Conservation (phyloP, 2,888 invertebrate species). For the Latrodectus hesperus region DNA sequence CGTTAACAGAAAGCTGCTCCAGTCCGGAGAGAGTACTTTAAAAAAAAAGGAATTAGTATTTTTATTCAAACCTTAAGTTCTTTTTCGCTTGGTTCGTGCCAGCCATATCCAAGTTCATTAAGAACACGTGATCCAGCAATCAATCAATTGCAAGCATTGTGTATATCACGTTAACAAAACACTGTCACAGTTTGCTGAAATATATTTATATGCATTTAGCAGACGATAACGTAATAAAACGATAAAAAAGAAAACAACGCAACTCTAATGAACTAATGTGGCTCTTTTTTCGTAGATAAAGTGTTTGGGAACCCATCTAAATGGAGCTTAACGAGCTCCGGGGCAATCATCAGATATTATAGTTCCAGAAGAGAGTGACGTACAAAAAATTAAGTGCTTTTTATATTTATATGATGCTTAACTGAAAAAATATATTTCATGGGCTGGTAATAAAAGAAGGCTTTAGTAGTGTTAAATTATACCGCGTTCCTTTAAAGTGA, state of each 20-base stretch:
- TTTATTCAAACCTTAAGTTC: slow-evolving; percentile 4
- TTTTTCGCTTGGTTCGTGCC: neutral
- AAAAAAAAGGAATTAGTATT: slow-evolving; percentile 25
- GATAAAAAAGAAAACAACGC: slow-evolving; percentile 8
- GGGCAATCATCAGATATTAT: slow-evolving; percentile 24
- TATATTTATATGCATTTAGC: slow-evolving; percentile 6
- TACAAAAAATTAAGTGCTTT: too few species aligned
- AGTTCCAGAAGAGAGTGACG: too few species aligned
- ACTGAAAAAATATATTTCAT: too few species aligned
- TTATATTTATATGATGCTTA: too few species aligned
- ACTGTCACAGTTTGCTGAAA: neutral
- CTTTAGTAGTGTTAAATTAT: too few species aligned
- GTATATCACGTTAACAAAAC: neutral
- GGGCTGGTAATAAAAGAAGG: too few species aligned
- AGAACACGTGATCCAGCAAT: slow-evolving; percentile 47
- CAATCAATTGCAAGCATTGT: slow-evolving; percentile 25
- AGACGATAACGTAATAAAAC: slow-evolving; percentile 15
- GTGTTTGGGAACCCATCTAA: slow-evolving; percentile 22
- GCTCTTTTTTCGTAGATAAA: slow-evolving; percentile 2
- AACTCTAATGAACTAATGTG: slow-evolving; percentile 48
- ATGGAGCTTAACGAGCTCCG: slow-evolving; percentile 11
- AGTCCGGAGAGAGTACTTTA: neutral
- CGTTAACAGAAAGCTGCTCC: neutral
- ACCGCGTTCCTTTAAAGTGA: too few species aligned
- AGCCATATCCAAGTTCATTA: slow-evolving; percentile 24